Percentiles rank a stretch among this genome's conserved stretches.
phyloP scores from a whole-genome alignment of 2,888 invertebrate genomes.

The Caenorhabditis sp. region DNA sequence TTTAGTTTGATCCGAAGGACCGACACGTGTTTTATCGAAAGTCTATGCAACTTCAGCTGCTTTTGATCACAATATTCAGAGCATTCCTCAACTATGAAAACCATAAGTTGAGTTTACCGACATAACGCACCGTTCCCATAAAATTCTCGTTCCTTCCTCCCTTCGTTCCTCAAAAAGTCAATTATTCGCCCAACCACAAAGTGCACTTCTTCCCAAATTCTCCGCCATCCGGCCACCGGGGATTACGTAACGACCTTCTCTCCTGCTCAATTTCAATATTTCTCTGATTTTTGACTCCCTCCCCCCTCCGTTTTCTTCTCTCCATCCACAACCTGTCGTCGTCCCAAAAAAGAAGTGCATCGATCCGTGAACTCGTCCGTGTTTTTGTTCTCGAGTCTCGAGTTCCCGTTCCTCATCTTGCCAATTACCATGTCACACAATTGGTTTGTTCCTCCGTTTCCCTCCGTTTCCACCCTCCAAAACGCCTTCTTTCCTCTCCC shows the following conservation, averaged over 20 bases:
- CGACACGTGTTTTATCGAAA: no score
- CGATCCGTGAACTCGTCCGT: slow-evolving; percentile 39
- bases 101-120: no score
- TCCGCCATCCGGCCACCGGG: not conserved
- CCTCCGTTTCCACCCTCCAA: not conserved
- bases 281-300: slow-evolving; percentile 20
- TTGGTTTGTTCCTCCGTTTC: slow-evolving; percentile 14
- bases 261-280: slow-evolving; percentile 4
- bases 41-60: no score
- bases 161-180: no score
- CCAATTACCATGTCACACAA: slow-evolving; percentile 52
- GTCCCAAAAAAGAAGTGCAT: not conserved
- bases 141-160: no score
- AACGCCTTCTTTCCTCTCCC: slow-evolving; percentile 5
- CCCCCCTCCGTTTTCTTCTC: not conserved
- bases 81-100: no score
- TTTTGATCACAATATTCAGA: no score
- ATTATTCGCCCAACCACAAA: not conserved
- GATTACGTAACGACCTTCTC: slow-evolving; percentile 19
- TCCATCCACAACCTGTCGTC: not conserved
- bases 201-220: not conserved
- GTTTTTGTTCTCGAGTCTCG: not conserved
- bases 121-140: no score
- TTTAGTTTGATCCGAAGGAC: no score
- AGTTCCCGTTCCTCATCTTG: slow-evolving; percentile 35